A percentile compares a stretch with the other conserved stretches of the same genome.
phyloP scores from a whole-genome alignment of 1,140 invertebrate genomes.

The Pteromalus puparum region DNA sequence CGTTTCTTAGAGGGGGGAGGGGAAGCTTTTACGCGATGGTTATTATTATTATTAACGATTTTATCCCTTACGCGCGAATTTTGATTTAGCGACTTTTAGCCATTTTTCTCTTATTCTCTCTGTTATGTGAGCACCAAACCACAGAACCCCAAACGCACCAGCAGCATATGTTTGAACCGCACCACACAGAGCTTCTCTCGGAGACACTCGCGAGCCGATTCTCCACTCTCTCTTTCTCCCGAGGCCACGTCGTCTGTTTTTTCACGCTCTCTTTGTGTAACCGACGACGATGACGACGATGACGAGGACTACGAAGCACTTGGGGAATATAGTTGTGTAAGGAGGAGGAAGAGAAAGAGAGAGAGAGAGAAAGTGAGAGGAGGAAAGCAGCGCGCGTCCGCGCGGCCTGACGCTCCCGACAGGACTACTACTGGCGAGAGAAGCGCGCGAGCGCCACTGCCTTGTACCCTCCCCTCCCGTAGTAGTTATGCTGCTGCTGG shows the following conservation, averaged over 20 bases:
- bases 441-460: not conserved
- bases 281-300: not conserved
- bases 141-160: not conserved
- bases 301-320: not conserved
- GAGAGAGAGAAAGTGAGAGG: conserved; percentile 39
- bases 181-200: not conserved
- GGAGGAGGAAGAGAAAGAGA: not conserved
- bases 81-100: no score
- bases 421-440: conserved; percentile 65
- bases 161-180: not conserved
- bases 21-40: no score
- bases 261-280: not conserved
- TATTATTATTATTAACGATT: not conserved
- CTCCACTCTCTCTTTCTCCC: not conserved
- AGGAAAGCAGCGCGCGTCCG: conserved; percentile 59
- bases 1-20: no score
- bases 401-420: conserved; percentile 70
- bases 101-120: not conserved
- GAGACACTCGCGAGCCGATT: not conserved
- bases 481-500: not conserved
- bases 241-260: not conserved
- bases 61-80: not conserved
- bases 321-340: not conserved
- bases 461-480: not conserved
- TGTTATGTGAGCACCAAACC: not conserved